Percentiles rank a stretch among this genome's conserved stretches.
These are phyloP conservation scores for Pemphigus obesinymphae DNA, from an alignment of 1,140 invertebrate genomes.

Conservation along the genomic window DNA sequence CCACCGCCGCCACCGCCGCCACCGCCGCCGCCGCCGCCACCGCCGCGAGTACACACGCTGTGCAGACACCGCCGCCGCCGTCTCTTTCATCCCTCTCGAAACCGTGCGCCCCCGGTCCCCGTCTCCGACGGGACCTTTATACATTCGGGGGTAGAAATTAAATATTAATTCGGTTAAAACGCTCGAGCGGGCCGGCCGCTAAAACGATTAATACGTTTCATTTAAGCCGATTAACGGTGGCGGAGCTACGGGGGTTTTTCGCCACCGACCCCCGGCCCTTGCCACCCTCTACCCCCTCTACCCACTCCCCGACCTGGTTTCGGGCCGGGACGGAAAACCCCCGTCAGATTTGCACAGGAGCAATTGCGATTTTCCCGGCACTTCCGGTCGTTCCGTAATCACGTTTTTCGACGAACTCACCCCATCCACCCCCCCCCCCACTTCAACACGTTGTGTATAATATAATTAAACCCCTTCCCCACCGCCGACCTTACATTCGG, in stretches of 20 bases:
- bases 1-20: neutral
- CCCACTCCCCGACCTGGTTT: neutral
- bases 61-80: neutral
- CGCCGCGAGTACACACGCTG: neutral
- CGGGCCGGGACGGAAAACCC: neutral
- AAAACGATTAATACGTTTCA: conserved; percentile 41
- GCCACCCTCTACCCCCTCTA: no score
- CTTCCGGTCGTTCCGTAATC: conserved; percentile 13
- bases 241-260: neutral
- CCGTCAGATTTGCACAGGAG: neutral
- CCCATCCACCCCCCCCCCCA: neutral
- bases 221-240: conserved; percentile 34
- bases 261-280: no score
- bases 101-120: neutral
- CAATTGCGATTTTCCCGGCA: neutral
- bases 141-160: conserved; percentile 12
- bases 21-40: neutral
- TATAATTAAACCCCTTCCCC: no score
- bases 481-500: no score
- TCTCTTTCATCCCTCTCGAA: neutral
- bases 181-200: conserved; percentile 20
- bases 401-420: neutral
- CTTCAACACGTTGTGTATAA: no score
- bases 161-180: conserved; percentile 39
- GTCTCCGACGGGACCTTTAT: neutral